Percentiles rank a stretch among this genome's conserved stretches.
Conservation (phyloP, 2,888 invertebrate genomes). For the Conistra vaccinii region DNA sequence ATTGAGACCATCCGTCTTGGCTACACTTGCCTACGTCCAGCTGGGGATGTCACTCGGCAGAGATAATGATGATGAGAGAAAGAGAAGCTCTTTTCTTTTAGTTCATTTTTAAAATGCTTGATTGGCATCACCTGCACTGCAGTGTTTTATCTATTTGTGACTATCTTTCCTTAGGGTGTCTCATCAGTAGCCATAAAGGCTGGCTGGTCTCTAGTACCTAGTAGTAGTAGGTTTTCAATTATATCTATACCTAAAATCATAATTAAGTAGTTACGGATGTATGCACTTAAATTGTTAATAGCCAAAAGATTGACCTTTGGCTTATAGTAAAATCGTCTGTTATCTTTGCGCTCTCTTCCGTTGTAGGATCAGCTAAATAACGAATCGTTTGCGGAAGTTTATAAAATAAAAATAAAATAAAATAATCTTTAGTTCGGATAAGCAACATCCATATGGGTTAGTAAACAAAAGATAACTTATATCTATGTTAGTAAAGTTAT, state of each 20-base stretch:
- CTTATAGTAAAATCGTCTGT: neutral
- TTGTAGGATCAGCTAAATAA: neutral
- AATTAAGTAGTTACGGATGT: no score
- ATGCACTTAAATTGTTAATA: no score
- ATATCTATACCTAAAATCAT: no score
- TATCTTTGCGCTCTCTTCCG: slow-evolving; percentile 10
- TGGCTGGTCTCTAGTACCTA: no score
- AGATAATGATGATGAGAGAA: neutral
- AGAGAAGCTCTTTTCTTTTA: neutral
- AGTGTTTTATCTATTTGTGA: neutral
- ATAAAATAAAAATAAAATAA: no score
- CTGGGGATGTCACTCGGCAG: neutral
- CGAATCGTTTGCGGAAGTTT: neutral
- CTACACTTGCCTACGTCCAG: neutral
- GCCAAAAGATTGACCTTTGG: neutral
- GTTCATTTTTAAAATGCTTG: neutral
- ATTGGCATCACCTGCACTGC: neutral
- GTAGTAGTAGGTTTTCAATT: neutral
- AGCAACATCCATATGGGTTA: no score
- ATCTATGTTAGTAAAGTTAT: no score
- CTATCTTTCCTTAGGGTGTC: neutral
- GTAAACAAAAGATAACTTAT: no score
- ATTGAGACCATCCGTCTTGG: neutral
- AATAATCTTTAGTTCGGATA: no score
- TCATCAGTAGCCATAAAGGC: neutral